phyloP scores from a whole-genome alignment of 2,113 vertebrate species.

The Peromyscus californicus region DNA sequence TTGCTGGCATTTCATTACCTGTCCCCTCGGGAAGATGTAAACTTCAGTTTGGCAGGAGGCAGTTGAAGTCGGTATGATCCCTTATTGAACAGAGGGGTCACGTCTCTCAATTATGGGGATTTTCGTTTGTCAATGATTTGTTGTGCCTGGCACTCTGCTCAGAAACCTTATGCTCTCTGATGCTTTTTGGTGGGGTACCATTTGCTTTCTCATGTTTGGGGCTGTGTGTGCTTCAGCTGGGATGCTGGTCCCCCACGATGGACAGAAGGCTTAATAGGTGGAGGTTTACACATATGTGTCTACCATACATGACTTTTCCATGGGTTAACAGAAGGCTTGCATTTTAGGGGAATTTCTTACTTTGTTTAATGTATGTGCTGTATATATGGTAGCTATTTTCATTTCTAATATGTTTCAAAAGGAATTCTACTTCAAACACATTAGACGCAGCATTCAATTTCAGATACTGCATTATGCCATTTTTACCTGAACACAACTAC shows the following conservation, averaged over 20 bases:
- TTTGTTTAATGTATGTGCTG: slow-evolving; percentile 65
- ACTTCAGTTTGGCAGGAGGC: background rate
- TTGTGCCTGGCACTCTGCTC: slow-evolving; percentile 37
- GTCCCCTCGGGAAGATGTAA: background rate
- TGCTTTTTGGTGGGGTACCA: slow-evolving; percentile 61
- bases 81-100: background rate
- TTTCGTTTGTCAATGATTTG: background rate
- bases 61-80: background rate
- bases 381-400: slow-evolving; percentile 7
- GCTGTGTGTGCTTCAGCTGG: slow-evolving; percentile 57
- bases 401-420: slow-evolving; percentile 37
- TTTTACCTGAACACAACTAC: background rate
- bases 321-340: background rate
- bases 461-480: background rate
- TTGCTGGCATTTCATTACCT: background rate
- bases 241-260: slow-evolving; percentile 1
- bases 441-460: background rate
- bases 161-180: slow-evolving; percentile 66
- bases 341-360: slow-evolving; percentile 33
- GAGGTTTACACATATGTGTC: slow-evolving; percentile 43
- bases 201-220: slow-evolving; percentile 69
- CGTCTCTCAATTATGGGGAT: background rate
- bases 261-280: slow-evolving; percentile 55
- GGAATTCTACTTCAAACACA: slow-evolving; percentile 33
- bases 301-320: background rate